Evolutionary conservation across 2,888 invertebrate species (phyloP).

Genomic region (Drosophila nigricruria): DNA sequence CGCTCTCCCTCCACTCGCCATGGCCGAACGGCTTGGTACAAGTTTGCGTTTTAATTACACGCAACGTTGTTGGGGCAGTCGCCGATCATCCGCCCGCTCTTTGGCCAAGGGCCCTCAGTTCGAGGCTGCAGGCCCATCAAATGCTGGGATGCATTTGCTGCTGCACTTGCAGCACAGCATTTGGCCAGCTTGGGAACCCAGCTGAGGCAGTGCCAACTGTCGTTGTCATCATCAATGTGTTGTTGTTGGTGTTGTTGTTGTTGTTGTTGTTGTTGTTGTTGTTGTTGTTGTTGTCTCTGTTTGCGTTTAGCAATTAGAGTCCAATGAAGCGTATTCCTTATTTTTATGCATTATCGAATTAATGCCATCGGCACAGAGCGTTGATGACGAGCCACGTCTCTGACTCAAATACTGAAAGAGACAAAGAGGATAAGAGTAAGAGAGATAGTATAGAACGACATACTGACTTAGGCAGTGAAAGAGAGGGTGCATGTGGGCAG

Average conservation of each 20-base stretch:
- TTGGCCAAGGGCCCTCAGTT: slow-evolving; percentile 40
- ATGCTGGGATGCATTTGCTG: slow-evolving; percentile 40
- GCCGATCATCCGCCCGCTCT: slow-evolving; percentile 49
- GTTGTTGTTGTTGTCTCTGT: slow-evolving; percentile 45
- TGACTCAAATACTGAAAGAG: slow-evolving; percentile 23
- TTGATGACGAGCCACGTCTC: slow-evolving; percentile 53
- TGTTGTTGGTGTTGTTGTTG: slow-evolving; percentile 25
- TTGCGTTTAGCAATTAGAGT: slow-evolving; percentile 79
- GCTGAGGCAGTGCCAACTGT: slow-evolving; percentile 43
- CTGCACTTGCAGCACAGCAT: slow-evolving; percentile 58
- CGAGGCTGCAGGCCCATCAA: slow-evolving; percentile 41
- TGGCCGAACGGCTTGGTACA: slow-evolving; percentile 24
- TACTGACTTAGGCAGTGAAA: slow-evolving; percentile 10
- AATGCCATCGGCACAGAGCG: slow-evolving; percentile 67
- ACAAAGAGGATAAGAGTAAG: slow-evolving; percentile 7
- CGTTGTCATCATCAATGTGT: slow-evolving; percentile 64
- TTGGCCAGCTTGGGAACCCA: slow-evolving; percentile 38
- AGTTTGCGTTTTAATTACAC: slow-evolving; percentile 81
- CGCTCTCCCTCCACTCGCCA: background rate
- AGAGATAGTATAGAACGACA: background rate
- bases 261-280: slow-evolving; percentile 30
- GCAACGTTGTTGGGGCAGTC: slow-evolving; percentile 66
- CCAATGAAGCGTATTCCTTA: slow-evolving; percentile 80
- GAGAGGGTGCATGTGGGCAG: slow-evolving; percentile 27
- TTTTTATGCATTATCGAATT: slow-evolving; percentile 81